Evolutionary conservation across 2,888 invertebrate species (phyloP).

Genomic region (Metopia argyrocephala): DNA sequence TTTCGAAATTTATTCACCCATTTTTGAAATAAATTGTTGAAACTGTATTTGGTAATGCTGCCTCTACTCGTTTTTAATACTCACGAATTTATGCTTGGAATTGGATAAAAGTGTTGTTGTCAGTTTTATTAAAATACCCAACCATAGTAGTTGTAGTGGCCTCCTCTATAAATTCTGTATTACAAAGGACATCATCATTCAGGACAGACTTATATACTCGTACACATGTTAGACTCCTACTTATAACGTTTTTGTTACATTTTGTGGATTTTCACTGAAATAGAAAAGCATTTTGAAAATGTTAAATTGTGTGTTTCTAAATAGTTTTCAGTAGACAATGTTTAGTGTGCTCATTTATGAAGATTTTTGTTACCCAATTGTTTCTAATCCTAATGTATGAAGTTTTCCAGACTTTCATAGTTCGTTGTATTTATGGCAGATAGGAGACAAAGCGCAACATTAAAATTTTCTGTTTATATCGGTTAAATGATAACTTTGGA

Average conservation of each 20-base stretch:
- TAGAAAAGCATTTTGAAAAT: slow-evolving; percentile 21
- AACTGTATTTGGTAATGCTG: not conserved
- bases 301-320: slow-evolving; percentile 28
- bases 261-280: slow-evolving; percentile 48
- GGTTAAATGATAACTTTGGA: slow-evolving; percentile 38
- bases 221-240: not conserved
- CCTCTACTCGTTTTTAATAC: slow-evolving; percentile 5
- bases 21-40: not conserved
- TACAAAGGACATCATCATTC: slow-evolving; percentile 8
- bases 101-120: slow-evolving; percentile 21
- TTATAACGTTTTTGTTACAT: slow-evolving; percentile 24
- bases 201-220: slow-evolving; percentile 2
- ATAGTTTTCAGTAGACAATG: slow-evolving; percentile 21
- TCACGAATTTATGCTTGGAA: slow-evolving; percentile 15
- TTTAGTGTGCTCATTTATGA: slow-evolving; percentile 57
- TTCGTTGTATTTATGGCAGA: slow-evolving; percentile 21
- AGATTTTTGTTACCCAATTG: slow-evolving; percentile 56
- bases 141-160: slow-evolving; percentile 12
- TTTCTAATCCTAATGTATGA: slow-evolving; percentile 55
- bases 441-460: slow-evolving; percentile 4
- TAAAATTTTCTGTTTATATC: slow-evolving; percentile 24
- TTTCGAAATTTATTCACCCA: slow-evolving; percentile 57
- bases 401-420: slow-evolving; percentile 1
- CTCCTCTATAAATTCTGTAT: slow-evolving; percentile 11
- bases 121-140: not conserved